phyloP scores from a whole-genome alignment of 2,888 invertebrate species.

The Hyles lineata region DNA sequence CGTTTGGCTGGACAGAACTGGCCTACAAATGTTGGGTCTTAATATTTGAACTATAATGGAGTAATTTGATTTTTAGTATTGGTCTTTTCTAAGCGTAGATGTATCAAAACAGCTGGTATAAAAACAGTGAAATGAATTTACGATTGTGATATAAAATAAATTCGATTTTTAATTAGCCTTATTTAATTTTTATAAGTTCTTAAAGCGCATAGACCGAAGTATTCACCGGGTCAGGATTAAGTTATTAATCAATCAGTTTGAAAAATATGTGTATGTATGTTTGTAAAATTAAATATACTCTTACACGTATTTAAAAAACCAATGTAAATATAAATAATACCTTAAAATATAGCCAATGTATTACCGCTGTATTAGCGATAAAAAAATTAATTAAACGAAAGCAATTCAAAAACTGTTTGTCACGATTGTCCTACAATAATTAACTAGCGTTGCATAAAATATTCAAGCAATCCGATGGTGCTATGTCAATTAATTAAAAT shows the following conservation, averaged over 20 bases:
- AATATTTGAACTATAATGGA: not conserved
- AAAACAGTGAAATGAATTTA: no score
- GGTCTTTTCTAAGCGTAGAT: not conserved
- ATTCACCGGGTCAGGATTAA: no score
- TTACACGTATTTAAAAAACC: not conserved
- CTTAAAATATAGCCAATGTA: not conserved
- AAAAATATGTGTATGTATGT: no score
- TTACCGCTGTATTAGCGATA: not conserved
- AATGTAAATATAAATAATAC: not conserved
- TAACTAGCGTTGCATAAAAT: slow-evolving; percentile 32
- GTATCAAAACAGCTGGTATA: no score
- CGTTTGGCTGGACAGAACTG: not conserved
- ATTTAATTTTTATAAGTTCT: no score
- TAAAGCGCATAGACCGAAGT: no score
- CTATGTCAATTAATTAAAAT: slow-evolving; percentile 31
- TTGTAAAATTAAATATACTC: not conserved
- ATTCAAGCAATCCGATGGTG: slow-evolving; percentile 14
- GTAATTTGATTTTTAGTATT: not conserved
- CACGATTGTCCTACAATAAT: slow-evolving; percentile 37
- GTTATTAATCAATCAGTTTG: no score
- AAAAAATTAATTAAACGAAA: slow-evolving; percentile 30
- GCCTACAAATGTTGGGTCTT: not conserved
- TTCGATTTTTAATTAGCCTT: no score
- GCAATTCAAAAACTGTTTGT: slow-evolving; percentile 33
- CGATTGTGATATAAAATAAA: no score